phyloP scores from a whole-genome alignment of 2,797 vertebrate species.

The Phylloscopus collybita region DNA sequence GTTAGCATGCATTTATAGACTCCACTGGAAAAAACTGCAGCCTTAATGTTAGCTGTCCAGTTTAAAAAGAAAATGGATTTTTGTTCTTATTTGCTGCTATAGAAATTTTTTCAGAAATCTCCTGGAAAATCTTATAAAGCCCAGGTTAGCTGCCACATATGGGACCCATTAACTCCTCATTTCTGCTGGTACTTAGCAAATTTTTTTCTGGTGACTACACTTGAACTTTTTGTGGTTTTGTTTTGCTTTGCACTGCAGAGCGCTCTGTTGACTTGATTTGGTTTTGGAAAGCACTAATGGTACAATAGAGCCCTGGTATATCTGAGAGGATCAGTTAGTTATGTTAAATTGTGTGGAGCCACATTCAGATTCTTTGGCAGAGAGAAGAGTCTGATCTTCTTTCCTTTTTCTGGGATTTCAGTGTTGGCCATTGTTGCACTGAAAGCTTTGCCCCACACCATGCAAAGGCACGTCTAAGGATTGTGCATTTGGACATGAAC shows the following conservation, averaged over 20 bases:
- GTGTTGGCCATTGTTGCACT: not conserved
- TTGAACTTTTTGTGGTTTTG: constrained; percentile 61
- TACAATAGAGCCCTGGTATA: not conserved
- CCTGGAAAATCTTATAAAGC: constrained; percentile 71
- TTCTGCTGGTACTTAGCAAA: constrained; percentile 77
- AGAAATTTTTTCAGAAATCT: constrained; percentile 60
- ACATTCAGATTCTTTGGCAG: not conserved
- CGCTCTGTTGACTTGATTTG: constrained; percentile 61
- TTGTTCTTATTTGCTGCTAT: constrained; percentile 51
- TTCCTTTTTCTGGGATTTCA: not conserved
- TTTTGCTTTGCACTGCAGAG: constrained; percentile 66
- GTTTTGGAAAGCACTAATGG: constrained; percentile 58
- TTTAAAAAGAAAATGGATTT: constrained; percentile 58
- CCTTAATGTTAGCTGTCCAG: constrained; percentile 10
- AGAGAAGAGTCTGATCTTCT: not conserved
- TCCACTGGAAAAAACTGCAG: not conserved
- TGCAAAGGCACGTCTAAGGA: not conserved
- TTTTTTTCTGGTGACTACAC: constrained; percentile 78
- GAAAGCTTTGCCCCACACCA: not conserved
- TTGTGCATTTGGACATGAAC: not conserved
- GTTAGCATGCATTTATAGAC: constrained; percentile 19
- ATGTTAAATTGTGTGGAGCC: constrained; percentile 33
- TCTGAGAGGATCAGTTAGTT: not conserved
- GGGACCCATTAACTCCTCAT: constrained; percentile 74
- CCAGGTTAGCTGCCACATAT: constrained; percentile 71